Evolutionary conservation across 2,888 invertebrate genomes (phyloP), one percentile per base, ranked within the genome.

Genomic region (Sarcophaga carnaria): DNA sequence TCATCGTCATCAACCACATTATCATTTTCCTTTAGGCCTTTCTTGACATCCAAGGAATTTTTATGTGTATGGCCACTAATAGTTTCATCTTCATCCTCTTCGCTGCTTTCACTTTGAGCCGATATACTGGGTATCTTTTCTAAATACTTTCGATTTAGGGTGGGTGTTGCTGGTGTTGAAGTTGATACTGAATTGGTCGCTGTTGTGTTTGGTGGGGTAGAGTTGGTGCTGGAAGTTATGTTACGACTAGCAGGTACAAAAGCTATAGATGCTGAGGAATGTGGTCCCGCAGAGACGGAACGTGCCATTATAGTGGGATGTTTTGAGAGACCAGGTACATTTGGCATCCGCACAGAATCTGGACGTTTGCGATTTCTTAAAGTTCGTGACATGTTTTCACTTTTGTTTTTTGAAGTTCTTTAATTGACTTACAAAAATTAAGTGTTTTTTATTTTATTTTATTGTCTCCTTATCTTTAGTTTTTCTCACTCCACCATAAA

Each of bases 61-160:
- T 14, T 12, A 14, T 14, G 54, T 4, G 8, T 47, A 0, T 60
- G 14, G 2, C 11, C 59, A 4, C 25, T 17, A 5, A 2, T 4
- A 14, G 17, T 54, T 1, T 76, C 86, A 0, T 81, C 81, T 4
- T 87, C 81, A 6, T 87, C 86, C 5, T 86, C 86, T 8, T 81
- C 80, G 11, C 87, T 87, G n/a, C 84, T 84, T 60, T 84, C 84
- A 82, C 87, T 87, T 49, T 87, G 71, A 10, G 87, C 87, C 6
- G 87, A 87, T 62, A 87, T 87, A 59, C 87, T 87, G 6, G 87
- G 84, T 60, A 87, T 84, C 75, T 87, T 87, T 45, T 84, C 81
- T n/a, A 87, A 14, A 17, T 60, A 25, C 76, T 87, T 87, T 64
- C 81, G 81, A 12, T 79, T 76, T 5, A 59, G 37, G 4, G 59